Evolutionary conservation across 2,797 vertebrate species (phyloP).

Genomic region (Dicrostonyx torquatus): DNA sequence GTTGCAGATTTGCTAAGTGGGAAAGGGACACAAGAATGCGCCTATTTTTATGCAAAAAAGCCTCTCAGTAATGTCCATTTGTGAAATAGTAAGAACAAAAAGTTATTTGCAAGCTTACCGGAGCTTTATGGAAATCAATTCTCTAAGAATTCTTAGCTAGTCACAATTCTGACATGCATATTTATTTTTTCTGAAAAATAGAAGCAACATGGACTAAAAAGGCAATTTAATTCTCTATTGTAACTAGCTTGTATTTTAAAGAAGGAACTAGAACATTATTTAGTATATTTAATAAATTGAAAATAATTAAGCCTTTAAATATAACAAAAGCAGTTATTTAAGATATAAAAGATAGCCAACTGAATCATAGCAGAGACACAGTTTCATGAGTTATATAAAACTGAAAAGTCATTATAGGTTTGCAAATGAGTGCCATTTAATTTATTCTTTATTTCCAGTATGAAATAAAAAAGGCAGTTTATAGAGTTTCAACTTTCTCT

Average conservation of each 20-base stretch:
- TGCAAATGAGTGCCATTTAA: neutral
- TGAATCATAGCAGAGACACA: neutral
- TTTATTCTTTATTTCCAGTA: neutral
- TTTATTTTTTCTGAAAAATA: neutral
- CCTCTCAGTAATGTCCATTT: neutral
- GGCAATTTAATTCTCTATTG: neutral
- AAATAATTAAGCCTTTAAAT: neutral
- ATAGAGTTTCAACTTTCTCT: slow-evolving; percentile 12
- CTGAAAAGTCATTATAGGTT: neutral
- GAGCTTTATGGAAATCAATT: neutral
- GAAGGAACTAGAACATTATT: neutral
- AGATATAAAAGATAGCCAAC: neutral
- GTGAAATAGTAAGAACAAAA: neutral
- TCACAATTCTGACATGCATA: neutral
- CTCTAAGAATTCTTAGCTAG: neutral
- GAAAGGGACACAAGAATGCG: neutral
- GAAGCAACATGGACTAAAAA: neutral
- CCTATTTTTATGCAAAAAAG: neutral
- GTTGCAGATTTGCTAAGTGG: neutral
- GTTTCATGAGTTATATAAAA: neutral
- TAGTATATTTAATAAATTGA: neutral
- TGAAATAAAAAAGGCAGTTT: neutral
- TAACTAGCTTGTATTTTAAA: neutral
- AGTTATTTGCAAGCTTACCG: neutral
- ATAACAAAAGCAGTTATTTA: neutral